phyloP scores from a whole-genome alignment of 1,140 invertebrate species.

The Holotrichia oblita region DNA sequence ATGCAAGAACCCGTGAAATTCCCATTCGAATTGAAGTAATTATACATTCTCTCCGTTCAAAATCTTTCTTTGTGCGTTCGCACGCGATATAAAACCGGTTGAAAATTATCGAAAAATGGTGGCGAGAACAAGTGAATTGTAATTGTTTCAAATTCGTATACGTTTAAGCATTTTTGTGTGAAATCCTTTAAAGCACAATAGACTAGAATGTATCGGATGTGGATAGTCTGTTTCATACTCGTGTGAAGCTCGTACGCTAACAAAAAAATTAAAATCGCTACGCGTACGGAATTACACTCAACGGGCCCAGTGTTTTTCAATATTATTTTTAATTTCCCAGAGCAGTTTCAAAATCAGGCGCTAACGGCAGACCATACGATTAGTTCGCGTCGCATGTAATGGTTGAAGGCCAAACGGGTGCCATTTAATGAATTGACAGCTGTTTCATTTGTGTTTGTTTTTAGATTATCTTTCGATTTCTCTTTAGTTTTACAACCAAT shows the following conservation, averaged over 20 bases:
- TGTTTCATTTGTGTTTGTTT: too few relatives aligned
- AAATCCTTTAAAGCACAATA: neutral
- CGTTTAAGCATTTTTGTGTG: neutral
- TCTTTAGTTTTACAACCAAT: too few relatives aligned
- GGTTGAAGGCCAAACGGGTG: too few relatives aligned
- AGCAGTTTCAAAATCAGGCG: too few relatives aligned
- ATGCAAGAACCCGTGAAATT: neutral
- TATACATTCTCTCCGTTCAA: neutral
- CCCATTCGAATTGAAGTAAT: slow-evolving; percentile 1
- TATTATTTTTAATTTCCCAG: too few relatives aligned
- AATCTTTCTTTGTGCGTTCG: neutral
- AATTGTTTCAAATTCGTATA: neutral
- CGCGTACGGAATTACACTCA: neutral
- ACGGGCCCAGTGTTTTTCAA: neutral
- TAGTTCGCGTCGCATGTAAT: too few relatives aligned
- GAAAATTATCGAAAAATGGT: slow-evolving; percentile 13
- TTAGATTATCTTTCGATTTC: too few relatives aligned
- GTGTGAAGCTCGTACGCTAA: too few relatives aligned
- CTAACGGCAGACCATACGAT: too few relatives aligned
- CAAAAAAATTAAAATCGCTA: neutral
- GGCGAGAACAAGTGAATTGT: neutral
- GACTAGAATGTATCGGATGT: too few relatives aligned
- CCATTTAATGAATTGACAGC: too few relatives aligned
- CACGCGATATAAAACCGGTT: neutral
- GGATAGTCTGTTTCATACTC: too few relatives aligned